Evolutionary conservation across 2,113 vertebrate genomes (phyloP), one percentile per base, ranked within the genome.

Genomic region (Scomber scombrus): DNA sequence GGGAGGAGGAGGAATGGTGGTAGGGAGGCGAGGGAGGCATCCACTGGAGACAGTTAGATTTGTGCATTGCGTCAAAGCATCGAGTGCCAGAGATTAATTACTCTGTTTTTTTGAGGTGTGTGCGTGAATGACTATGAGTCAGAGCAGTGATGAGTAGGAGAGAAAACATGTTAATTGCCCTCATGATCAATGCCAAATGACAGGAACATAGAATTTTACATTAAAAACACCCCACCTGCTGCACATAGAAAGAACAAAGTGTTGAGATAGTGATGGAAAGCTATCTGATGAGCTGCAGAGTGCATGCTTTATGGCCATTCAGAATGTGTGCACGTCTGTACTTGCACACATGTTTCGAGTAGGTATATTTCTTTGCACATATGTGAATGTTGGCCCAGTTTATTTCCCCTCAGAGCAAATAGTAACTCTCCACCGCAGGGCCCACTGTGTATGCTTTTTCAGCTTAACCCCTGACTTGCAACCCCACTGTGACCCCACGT

Each of bases 61-160:
- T 88, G 91, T 81, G 86, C 74, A 65, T 76, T 88, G 86, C 61
- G 65, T 88, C 80, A 81, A 87, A 80, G 81, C 65, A 62, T 31
- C 69, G 73, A 90, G 84, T 89, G 91, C 88, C 75, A 82, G 84
- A 91, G 90, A 93, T 92, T 83, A 90, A 93, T 93, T 90, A 91
- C 67, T 71, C 66, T 88, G 74, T 76, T 85, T 85, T 26, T 89
- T 72, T 69, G 77, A 82, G 80, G 81, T 87, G 75, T 79, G 77
- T 65, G 72, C 80, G 85, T 81, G 74, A 88, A 71, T 80, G 74
- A 56, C 19, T 46, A 51, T 85, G 91, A 91, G 84, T 91, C 88
- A 90, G 67, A 23, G 66, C 11, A 1, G 70, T 75, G 76, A 81
- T 81, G 84, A 90, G 78, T 71, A 80, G 86, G 85, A 80, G 88